Conservation (phyloP, 2,888 invertebrate species). For the Lepidocyrtinus sp. region DNA sequence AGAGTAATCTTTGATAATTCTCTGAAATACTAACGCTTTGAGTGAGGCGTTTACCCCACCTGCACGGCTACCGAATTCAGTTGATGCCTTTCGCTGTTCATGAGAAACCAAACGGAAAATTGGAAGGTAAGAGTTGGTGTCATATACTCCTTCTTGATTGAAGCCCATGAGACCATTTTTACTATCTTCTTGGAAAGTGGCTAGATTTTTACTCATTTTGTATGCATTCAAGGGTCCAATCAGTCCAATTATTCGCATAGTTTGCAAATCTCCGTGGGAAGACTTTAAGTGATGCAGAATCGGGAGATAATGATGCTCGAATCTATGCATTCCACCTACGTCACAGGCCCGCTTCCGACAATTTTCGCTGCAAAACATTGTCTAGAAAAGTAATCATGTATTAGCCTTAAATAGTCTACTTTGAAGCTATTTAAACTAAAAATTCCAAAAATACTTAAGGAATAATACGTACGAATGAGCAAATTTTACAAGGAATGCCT, state of each 20-base stretch:
- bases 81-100: background rate
- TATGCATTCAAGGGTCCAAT: conserved; percentile 40
- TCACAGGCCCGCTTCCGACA: conserved; percentile 44
- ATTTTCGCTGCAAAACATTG: conserved; percentile 59
- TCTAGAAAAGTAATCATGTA: conserved; percentile 46
- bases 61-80: background rate
- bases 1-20: conserved; percentile 50
- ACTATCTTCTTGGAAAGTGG: background rate
- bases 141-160: conserved; percentile 46
- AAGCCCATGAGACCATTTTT: conserved; percentile 14
- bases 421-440: background rate
- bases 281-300: conserved; percentile 49
- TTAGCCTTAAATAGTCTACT: background rate
- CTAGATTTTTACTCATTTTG: conserved; percentile 21
- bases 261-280: conserved; percentile 51
- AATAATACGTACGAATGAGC: conserved; percentile 64
- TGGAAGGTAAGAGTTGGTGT: conserved; percentile 44
- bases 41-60: conserved; percentile 2
- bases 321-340: conserved; percentile 41
- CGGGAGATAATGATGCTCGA: conserved; percentile 61
- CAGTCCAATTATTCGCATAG: conserved; percentile 57
- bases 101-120: conserved; percentile 60
- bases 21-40: conserved; percentile 55
- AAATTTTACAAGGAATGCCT: conserved; percentile 62
- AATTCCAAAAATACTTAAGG: background rate